Evolutionary conservation across 1,140 invertebrate species (phyloP).

Genomic region (Oncopodura yosiiana): DNA sequence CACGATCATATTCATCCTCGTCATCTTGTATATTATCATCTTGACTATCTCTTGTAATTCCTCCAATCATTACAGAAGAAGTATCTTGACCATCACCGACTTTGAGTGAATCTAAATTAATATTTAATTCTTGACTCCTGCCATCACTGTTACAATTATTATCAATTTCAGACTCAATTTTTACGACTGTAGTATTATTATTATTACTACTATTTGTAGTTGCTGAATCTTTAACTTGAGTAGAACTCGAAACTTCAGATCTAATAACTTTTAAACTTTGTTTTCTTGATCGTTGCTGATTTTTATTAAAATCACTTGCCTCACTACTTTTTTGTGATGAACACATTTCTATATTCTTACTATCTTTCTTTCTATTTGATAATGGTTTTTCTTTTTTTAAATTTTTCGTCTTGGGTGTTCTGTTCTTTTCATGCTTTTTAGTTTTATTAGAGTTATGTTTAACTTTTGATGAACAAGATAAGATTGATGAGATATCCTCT

Average conservation of each 20-base stretch:
- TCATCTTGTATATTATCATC: constrained; percentile 10
- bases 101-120: too few relatives aligned
- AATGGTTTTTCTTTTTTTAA: neutral
- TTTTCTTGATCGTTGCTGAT: constrained; percentile 8
- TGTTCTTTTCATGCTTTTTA: neutral
- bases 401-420: neutral
- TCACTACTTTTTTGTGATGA: neutral
- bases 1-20: constrained; percentile 11
- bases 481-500: constrained; percentile 11
- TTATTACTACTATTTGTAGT: neutral
- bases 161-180: neutral
- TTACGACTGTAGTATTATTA: neutral
- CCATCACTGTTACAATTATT: neutral
- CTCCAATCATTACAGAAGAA: too few relatives aligned
- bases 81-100: too few relatives aligned
- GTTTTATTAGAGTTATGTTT: neutral
- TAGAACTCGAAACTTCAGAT: constrained; percentile 3
- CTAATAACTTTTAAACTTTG: constrained; percentile 18
- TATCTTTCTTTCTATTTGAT: neutral
- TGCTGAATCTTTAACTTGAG: constrained; percentile 2
- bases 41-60: neutral
- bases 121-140: neutral
- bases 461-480: constrained; percentile 10
- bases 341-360: neutral
- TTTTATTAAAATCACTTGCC: neutral